Evolutionary conservation across 2,113 vertebrate genomes (phyloP), one percentile per base, ranked within the genome.

Genomic region (Stegostoma tigrinum): DNA sequence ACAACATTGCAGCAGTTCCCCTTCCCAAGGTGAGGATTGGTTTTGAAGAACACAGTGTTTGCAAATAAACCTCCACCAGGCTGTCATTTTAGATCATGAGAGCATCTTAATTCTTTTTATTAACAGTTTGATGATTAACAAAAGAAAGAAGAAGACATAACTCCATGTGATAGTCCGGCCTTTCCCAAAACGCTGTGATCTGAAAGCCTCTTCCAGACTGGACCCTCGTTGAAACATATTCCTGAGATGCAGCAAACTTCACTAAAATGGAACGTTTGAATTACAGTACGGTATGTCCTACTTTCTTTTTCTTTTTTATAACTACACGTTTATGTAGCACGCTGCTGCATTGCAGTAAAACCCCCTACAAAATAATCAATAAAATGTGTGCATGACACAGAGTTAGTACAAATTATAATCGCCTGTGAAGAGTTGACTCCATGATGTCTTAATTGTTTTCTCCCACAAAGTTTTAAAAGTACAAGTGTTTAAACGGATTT

Each of bases 101-200:
- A 95, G 94, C 67, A 95, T 95, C 94, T 52, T 95, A 95, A 95
- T 72, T 95, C 67, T 95, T 95, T 95, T 95, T 95, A 95, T 95
- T 95, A 95, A 95, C 67, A 95, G 94, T 72, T 95, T 95, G 68
- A 95, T 95, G 94, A 95, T 72, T 95, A 95, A 95, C 94, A 52
- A 95, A 95, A 95, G 68, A 52, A 94, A 90, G 66, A 52, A 52
- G 34, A 95, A 30, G 15, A 95, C 94, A 95, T 66, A 95, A 52
- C 23, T 45, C 67, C 68, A 70, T 48, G 67, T 45, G 94, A 48
- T 66, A 21, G 91, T 27, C 66, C n/a, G 52, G 52, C 27, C 87
- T 61, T 27, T 55, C 5, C 27, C n/a, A 2, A 52, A 12, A 55
- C 6, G 2, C 24, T 45, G 45, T 7, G 55, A 52, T 14, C 45